phyloP scores from a whole-genome alignment of 2,888 invertebrate genomes.

The Cosmopolites sordidus region DNA sequence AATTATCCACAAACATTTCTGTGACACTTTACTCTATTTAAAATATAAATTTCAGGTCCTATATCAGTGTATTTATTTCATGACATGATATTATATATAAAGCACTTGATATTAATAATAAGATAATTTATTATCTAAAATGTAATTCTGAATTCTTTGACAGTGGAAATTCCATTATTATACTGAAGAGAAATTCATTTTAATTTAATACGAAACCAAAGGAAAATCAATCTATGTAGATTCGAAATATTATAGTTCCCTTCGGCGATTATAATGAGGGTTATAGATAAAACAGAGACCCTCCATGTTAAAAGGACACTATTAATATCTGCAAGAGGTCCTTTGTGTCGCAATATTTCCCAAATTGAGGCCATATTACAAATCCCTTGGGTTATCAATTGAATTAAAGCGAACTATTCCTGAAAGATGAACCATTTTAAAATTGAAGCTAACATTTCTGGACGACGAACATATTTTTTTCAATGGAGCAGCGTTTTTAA shows the following conservation, averaged over 20 bases:
- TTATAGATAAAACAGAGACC: slow-evolving; percentile 16
- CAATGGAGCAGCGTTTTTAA: neutral
- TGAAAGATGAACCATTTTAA: slow-evolving; percentile 10
- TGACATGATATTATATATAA: no score
- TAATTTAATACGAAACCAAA: neutral
- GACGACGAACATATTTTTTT: neutral
- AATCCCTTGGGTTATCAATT: slow-evolving; percentile 13
- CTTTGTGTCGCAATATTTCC: slow-evolving; percentile 16
- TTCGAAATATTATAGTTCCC: slow-evolving; percentile 1
- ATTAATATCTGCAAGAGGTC: slow-evolving; percentile 15
- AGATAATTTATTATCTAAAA: no score
- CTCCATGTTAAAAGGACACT: slow-evolving; percentile 12
- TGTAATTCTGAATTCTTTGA: no score
- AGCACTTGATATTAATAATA: no score
- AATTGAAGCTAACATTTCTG: slow-evolving; percentile 3
- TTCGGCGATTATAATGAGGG: slow-evolving; percentile 9
- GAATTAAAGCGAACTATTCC: slow-evolving; percentile 6
- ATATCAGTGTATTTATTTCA: no score
- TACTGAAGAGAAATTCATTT: neutral
- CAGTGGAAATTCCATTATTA: neutral
- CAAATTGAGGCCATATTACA: slow-evolving; percentile 13
- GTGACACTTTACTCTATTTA: no score
- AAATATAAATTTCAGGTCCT: no score
- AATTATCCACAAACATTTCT: no score
- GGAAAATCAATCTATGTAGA: slow-evolving; percentile 1